Base-by-base conservation (phyloP, 2,888 invertebrate species). In the Uloborus plumipes region DNA sequence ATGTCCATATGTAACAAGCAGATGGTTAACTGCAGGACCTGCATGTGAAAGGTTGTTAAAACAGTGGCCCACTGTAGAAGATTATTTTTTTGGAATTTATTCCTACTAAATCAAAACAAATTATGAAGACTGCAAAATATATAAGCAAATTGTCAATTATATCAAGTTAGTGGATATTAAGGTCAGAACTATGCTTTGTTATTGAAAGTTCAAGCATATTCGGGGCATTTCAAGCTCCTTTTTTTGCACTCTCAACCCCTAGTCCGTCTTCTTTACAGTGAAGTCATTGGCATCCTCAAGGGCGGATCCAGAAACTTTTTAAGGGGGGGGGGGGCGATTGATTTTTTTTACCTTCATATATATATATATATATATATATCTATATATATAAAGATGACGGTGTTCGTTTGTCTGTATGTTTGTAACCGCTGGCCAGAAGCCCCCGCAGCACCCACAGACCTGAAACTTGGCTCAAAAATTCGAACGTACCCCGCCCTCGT, bases 41-140 rank as follows among this genome's bases (percentile, higher is more conserved):
- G 62, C 62, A 16, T 13, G 22, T 62, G 4, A 20, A 15, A 62
- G 62, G n/a, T 7, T 62, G 6, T 18, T 62, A 6, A 26, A 62
- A 62, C 62, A 62, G 14, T 62, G 62, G 62, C 15, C 62, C 2
- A 26, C 26, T 4, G 6, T 62, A 14, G 11, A 6, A 20, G 20
- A 62, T n/a, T 62, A 62, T 18, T 62, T 62, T 20, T 62, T 4
- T 11, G 4, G 4, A 26, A 1, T 31, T 16, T 20, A 61, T 61
- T 15, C 61, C 20, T 15, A 9, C 16, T 22, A 61, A 61, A 2
- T 16, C 15, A 20, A 61, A 15, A 15, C 26, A 26, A 11, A 15
- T 61, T 3, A 61, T 61, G 61, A 18, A 61, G 7, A 61, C 61
- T 3, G 61, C 15, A 20, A 61, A 61, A 26, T 61, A 26, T 61